Evolutionary conservation across 2,113 vertebrate genomes (phyloP).

Genomic region (Zosterops hypoxanthus): DNA sequence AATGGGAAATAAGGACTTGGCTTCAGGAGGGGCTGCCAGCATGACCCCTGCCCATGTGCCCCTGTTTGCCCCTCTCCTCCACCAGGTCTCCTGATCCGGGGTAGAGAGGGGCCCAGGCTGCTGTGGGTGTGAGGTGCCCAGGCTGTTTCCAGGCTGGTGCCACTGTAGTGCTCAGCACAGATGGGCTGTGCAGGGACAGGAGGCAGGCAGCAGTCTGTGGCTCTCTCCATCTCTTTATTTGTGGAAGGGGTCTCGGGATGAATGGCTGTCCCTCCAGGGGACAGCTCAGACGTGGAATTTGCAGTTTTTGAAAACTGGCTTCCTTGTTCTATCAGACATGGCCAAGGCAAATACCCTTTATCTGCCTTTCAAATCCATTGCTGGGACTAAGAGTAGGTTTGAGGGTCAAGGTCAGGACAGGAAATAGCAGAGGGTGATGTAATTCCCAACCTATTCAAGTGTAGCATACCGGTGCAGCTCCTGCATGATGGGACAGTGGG

Average conservation of each 20-base stretch:
- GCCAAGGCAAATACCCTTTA: background rate
- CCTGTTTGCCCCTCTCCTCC: background rate
- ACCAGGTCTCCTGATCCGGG: background rate
- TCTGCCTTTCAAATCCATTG: background rate
- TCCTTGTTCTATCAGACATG: background rate
- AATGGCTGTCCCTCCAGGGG: background rate
- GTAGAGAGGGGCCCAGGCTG: background rate
- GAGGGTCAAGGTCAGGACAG: slow-evolving; percentile 56
- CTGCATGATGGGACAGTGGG: background rate
- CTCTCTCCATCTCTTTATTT: background rate
- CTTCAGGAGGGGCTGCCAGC: background rate
- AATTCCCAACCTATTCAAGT: slow-evolving; percentile 38
- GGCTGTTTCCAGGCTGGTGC: background rate
- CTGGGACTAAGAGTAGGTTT: background rate
- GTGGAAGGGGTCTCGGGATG: background rate
- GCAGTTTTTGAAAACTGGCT: background rate
- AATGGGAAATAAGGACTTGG: background rate
- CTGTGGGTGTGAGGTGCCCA: background rate
- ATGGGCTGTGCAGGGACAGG: background rate
- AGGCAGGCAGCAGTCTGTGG: background rate
- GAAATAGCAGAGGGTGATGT: slow-evolving; percentile 68
- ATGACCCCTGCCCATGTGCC: no score
- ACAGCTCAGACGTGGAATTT: background rate
- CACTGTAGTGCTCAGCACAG: background rate
- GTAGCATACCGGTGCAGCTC: background rate